Conservation (phyloP, 23 tunicate genomes). For the Oikopleura dioica region DNA sequence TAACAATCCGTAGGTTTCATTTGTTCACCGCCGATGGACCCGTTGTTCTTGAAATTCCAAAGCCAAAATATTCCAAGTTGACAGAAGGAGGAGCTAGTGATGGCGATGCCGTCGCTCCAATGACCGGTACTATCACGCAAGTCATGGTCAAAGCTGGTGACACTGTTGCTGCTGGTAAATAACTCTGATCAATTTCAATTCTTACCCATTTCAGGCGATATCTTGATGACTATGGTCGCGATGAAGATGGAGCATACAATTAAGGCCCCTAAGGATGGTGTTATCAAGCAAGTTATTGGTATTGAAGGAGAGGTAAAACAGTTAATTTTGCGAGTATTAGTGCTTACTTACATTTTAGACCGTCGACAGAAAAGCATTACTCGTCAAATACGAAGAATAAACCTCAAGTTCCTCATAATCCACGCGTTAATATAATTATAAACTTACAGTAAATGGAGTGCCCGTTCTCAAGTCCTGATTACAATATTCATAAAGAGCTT, state of each 20-base stretch:
- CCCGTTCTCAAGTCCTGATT: no score
- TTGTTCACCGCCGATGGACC: conserved; percentile 5
- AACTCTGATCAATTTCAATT: conserved; percentile 7
- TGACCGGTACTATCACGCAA: conserved; percentile 59
- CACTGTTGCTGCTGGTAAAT: conserved; percentile 48
- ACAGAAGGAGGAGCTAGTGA: conserved; percentile 20
- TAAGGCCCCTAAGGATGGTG: conserved; percentile 77
- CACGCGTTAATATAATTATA: no score
- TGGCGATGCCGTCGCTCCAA: conserved; percentile 55
- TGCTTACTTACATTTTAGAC: neutral
- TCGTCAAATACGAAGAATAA: conserved; percentile 27
- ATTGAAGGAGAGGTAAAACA: conserved; percentile 25
- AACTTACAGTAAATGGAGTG: no score
- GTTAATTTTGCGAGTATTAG: neutral
- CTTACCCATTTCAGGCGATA: neutral
- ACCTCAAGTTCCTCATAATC: no score
- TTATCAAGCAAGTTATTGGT: conserved; percentile 41
- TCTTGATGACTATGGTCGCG: conserved; percentile 55
- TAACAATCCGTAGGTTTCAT: neutral
- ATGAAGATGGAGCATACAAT: conserved; percentile 98
- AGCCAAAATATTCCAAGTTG: conserved; percentile 17
- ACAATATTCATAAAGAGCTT: no score
- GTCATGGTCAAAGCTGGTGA: conserved; percentile 60
- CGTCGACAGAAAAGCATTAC: conserved; percentile 34
- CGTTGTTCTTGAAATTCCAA: conserved; percentile 15